Base-by-base conservation (phyloP, 2,888 invertebrate genomes). In the Eupithecia exiguata region DNA sequence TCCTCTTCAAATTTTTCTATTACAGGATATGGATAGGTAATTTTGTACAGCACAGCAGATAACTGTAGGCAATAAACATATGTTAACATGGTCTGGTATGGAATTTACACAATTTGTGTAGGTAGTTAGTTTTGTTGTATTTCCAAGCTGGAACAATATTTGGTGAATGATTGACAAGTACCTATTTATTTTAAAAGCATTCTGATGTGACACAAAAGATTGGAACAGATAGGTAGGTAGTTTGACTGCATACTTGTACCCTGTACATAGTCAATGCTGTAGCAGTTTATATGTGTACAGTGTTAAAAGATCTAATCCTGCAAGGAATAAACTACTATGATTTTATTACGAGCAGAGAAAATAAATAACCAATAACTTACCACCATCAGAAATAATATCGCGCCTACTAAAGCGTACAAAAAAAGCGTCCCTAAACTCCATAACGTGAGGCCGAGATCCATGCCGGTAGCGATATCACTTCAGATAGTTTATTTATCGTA, bases 1-100 rank as follows among this genome's bases (percentile, higher is more conserved):
- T 99, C 99, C 85, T 96, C 96, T 83, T 97, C 95, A 84, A 95
- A 96, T 67, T 97, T 94, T 78, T 92, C 92, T 66, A 97, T 94
- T 65, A 94, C 85, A 25, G 98, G 97, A 87, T 96, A 97, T 18
- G 96, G 96, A 77, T 95, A 95, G 2, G 97, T 96, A 75, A 95
- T 95, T 43, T 96, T 84, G 80, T 96, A 95, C 72, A 97, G 84
- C 71, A 78, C 49, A 16, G 80, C 49, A 68, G 76, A 76, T 38
- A 80, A 66, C 71, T 79, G 69, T 38, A 71, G 77, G 74, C n/a
- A 68, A 21, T 69, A 21, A 30, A 30, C 30, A 30, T 3, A 30
- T 30, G 30, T 30, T 30, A 30, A 30, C 30, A 30, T 30, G 49
- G 25, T 21, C 14, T 25, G n/a, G 21, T 35, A 63, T 0, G 5